Percentiles rank a stretch among this genome's conserved stretches.
phyloP scores from a whole-genome alignment of 2,113 vertebrate species.

The Corythornis vintsioides region DNA sequence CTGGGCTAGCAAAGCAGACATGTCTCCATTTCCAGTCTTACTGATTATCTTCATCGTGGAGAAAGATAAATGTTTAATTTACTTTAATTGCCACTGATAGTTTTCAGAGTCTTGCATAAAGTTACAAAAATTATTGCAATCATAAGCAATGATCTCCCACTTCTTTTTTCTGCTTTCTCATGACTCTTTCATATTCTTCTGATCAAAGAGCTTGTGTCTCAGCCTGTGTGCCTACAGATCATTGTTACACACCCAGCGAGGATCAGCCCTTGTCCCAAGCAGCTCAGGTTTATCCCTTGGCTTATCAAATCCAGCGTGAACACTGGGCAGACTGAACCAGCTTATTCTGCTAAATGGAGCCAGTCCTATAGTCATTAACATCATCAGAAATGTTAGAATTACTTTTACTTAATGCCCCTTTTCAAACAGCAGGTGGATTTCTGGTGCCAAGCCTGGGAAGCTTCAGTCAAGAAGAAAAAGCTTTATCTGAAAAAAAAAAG shows the following conservation, averaged over 20 bases:
- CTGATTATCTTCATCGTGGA: background rate
- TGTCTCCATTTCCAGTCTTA: background rate
- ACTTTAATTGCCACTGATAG: background rate
- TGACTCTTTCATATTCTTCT: background rate
- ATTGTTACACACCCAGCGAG: background rate
- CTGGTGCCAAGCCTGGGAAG: background rate
- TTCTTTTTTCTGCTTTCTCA: background rate
- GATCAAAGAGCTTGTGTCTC: background rate
- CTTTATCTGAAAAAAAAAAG: background rate
- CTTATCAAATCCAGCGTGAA: background rate
- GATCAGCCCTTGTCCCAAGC: background rate
- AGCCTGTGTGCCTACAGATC: background rate
- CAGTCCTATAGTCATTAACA: background rate
- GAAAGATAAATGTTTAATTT: slow-evolving; percentile 24
- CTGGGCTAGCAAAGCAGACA: background rate
- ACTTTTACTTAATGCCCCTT: background rate
- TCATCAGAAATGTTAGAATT: background rate
- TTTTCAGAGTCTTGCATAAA: slow-evolving; percentile 1
- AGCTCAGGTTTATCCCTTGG: background rate
- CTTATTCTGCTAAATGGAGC: slow-evolving; percentile 5
- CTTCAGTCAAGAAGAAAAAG: background rate
- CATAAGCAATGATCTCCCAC: background rate
- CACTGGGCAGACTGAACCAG: background rate
- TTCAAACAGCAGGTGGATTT: background rate
- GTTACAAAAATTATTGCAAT: background rate